A percentile compares a stretch with the other conserved stretches of the same genome.
phyloP scores from a whole-genome alignment of 2,113 vertebrate genomes.

The Sapajus apella region DNA sequence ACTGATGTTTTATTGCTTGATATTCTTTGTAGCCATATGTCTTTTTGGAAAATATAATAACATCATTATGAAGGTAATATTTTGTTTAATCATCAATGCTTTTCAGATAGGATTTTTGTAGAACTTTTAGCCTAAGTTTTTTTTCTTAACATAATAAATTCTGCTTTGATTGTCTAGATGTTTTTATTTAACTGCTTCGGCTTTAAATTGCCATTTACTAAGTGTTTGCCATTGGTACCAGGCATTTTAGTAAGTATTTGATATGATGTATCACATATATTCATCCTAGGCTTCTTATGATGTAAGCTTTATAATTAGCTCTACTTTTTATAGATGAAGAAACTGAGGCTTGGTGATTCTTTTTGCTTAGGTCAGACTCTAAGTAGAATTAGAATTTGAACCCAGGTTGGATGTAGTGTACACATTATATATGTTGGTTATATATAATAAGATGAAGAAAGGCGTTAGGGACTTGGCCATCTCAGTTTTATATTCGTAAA shows the following conservation, averaged over 20 bases:
- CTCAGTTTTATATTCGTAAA: neutral
- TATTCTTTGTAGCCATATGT: neutral
- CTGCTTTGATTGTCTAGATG: neutral
- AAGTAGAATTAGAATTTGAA: conserved; percentile 1
- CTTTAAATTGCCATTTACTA: conserved; percentile 37
- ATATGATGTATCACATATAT: conserved; percentile 15
- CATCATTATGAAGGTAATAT: neutral
- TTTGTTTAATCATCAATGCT: neutral
- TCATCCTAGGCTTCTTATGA: neutral
- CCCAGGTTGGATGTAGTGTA: conserved; percentile 30
- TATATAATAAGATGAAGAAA: neutral
- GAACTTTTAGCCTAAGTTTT: conserved; percentile 23
- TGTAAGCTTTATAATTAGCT: conserved; percentile 8
- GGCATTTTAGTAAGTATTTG: neutral
- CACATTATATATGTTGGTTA: neutral
- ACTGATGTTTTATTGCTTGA: conserved; percentile 17
- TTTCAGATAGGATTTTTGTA: neutral
- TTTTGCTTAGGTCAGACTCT: neutral
- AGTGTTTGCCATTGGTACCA: neutral
- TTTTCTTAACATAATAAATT: neutral
- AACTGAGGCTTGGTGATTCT: neutral
- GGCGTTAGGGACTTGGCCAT: neutral
- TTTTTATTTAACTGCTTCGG: conserved; percentile 11
- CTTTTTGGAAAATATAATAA: neutral
- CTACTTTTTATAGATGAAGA: conserved; percentile 6